Percentiles rank a stretch among this genome's conserved stretches.
phyloP scores from a whole-genome alignment of 2,113 vertebrate genomes.

The Mugil cephalus region DNA sequence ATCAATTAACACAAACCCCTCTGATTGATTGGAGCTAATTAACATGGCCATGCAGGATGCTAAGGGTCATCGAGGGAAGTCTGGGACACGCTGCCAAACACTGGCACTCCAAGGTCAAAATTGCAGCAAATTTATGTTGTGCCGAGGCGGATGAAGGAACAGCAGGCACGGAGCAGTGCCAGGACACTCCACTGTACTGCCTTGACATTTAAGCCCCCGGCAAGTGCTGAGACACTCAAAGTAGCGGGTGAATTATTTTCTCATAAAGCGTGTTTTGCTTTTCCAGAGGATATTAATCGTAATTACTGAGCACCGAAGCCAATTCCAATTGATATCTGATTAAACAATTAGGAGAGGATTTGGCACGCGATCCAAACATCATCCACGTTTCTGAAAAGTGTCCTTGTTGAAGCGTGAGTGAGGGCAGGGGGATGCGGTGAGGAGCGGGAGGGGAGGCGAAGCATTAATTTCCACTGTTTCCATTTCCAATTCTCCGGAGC shows the following conservation, averaged over 20 bases:
- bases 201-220: slow-evolving; percentile 29
- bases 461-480: slow-evolving; percentile 71
- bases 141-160: slow-evolving; percentile 27
- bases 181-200: slow-evolving; percentile 25
- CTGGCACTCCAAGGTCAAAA: slow-evolving; percentile 64
- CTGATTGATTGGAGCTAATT: slow-evolving; percentile 76
- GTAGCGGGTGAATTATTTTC: slow-evolving; percentile 33
- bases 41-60: slow-evolving; percentile 56
- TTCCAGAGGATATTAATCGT: slow-evolving; percentile 8
- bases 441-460: slow-evolving; percentile 16
- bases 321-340: slow-evolving; percentile 38
- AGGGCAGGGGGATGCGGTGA: slow-evolving; percentile 22
- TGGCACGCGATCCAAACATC: slow-evolving; percentile 36
- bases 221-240: slow-evolving; percentile 20
- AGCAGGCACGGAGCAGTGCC: slow-evolving; percentile 19
- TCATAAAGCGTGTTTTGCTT: slow-evolving; percentile 30
- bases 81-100: slow-evolving; percentile 46
- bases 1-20: slow-evolving; percentile 68
- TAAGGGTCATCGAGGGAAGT: slow-evolving; percentile 61
- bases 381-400: slow-evolving; percentile 29
- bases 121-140: slow-evolving; percentile 48
- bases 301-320: slow-evolving; percentile 34
- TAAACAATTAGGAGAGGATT: slow-evolving; percentile 7
- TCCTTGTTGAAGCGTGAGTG: slow-evolving; percentile 30
- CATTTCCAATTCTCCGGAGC: slow-evolving; percentile 66